Conservation (phyloP, 2,888 invertebrate species). For the Galeopsomyia nigrocyanea region DNA sequence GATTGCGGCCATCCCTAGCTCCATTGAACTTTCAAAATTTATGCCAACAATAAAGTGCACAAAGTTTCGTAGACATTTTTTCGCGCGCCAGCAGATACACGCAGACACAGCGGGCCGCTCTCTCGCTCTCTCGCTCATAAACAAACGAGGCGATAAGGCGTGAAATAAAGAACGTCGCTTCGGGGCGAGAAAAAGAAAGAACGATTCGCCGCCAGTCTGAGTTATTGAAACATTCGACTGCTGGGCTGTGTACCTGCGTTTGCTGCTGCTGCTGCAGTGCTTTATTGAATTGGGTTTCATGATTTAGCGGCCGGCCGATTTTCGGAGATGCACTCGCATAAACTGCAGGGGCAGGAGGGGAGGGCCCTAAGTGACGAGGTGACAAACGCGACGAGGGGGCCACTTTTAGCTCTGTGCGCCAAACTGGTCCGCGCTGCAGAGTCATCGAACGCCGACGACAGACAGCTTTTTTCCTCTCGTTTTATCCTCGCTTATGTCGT, state of each 20-base stretch:
- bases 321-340: conserved; percentile 7
- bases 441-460: conserved; percentile 38
- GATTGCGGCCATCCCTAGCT: too few species aligned
- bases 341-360: neutral
- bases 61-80: too few species aligned
- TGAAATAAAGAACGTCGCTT: conserved; percentile 11
- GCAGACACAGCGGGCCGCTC: neutral
- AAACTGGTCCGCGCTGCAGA: conserved; percentile 37
- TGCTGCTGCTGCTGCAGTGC: conserved; percentile 54
- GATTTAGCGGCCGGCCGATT: conserved; percentile 54
- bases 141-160: neutral
- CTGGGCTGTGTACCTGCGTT: conserved; percentile 55
- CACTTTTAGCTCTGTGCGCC: neutral
- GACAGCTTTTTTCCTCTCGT: neutral
- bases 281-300: conserved; percentile 65
- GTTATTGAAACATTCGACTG: conserved; percentile 61
- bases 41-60: too few species aligned
- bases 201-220: conserved; percentile 51
- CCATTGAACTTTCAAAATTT: too few species aligned
- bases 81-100: too few species aligned
- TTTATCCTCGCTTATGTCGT: neutral
- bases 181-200: conserved; percentile 41
- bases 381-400: conserved; percentile 27
- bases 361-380: conserved; percentile 26
- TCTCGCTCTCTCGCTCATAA: neutral